A percentile compares a stretch with the other conserved stretches of the same genome.
Conservation (phyloP, 2,113 vertebrate species). For the Sander vitreus region DNA sequence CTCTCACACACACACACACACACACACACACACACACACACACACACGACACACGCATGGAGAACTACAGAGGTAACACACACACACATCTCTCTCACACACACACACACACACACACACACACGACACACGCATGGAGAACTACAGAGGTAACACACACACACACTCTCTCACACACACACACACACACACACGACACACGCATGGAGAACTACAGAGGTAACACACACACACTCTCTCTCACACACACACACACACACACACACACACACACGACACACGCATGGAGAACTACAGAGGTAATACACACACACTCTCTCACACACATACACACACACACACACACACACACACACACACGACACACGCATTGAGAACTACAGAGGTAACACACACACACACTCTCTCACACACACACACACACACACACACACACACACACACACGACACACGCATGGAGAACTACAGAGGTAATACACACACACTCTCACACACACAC, state of each 20-base stretch:
- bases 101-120: constrained; percentile 71
- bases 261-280: constrained; percentile 89
- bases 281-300: constrained; percentile 96
- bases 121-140: constrained; percentile 96
- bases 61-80: constrained; percentile 91
- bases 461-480: constrained; percentile 90
- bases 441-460: constrained; percentile 97
- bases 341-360: constrained; percentile 81
- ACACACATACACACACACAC: constrained; percentile 1
- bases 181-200: constrained; percentile 89
- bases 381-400: constrained; percentile 82
- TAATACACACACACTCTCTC: constrained; percentile 70
- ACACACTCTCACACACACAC: constrained; percentile 9
- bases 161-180: not conserved
- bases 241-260: not conserved
- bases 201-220: constrained; percentile 96
- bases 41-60: constrained; percentile 96
- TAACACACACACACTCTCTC: constrained; percentile 70
- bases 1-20: not conserved
- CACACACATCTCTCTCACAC: constrained; percentile 15
- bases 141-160: constrained; percentile 89
- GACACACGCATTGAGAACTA: constrained; percentile 98
- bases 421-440: constrained; percentile 20
- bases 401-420: no score
- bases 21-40: no score